Conservation (phyloP, 2,888 invertebrate genomes). For the Cremastobaeus sp. region DNA sequence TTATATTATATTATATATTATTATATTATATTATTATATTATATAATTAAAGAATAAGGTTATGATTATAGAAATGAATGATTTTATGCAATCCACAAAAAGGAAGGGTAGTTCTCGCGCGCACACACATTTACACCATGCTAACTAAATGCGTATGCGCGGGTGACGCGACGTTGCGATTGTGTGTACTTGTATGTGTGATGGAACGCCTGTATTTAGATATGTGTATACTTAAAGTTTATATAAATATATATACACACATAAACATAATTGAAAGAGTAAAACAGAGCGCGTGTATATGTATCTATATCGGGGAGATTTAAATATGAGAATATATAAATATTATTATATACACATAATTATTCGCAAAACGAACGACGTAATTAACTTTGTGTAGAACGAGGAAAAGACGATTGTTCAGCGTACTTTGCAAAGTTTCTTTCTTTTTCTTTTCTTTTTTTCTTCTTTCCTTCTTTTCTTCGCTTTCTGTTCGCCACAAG, state of each 20-base stretch:
- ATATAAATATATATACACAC: constrained; percentile 41
- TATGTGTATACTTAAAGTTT: constrained; percentile 51
- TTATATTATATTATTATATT: constrained; percentile 43
- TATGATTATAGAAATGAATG: constrained; percentile 36
- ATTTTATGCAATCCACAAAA: constrained; percentile 23
- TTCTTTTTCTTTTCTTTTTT: too few species aligned
- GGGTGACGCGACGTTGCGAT: constrained; percentile 31
- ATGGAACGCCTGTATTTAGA: constrained; percentile 50
- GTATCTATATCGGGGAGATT: constrained; percentile 55
- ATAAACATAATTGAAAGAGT: constrained; percentile 10
- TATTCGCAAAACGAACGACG: constrained; percentile 57
- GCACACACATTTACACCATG: constrained; percentile 10
- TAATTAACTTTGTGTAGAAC: constrained; percentile 53
- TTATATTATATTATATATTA: constrained; percentile 47
- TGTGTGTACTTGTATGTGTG: constrained; percentile 41
- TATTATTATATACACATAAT: constrained; percentile 60
- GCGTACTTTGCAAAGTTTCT: constrained; percentile 44
- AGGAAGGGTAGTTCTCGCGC: constrained; percentile 2
- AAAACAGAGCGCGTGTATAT: constrained; percentile 50
- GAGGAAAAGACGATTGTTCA: constrained; percentile 49
- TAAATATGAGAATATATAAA: constrained; percentile 57
- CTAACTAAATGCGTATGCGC: constrained; percentile 30
- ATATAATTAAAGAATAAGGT: constrained; percentile 33
- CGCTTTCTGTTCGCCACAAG: too few species aligned
- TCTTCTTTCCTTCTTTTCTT: too few species aligned